Conservation (phyloP, 2,797 vertebrate genomes). For the Neosilurus hyrtlii region DNA sequence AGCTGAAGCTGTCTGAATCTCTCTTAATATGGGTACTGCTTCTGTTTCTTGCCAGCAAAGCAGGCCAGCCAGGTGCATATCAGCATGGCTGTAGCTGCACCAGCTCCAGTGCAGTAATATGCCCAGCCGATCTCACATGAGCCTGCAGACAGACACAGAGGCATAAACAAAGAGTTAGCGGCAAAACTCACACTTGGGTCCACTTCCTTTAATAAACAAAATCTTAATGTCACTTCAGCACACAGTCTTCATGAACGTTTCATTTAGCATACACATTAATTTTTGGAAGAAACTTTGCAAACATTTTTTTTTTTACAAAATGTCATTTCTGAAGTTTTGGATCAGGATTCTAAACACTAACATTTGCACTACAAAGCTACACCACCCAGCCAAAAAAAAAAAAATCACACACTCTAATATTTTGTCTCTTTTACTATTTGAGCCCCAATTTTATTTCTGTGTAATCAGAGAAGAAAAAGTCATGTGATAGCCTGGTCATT, state of each 20-base stretch:
- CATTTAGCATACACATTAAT: background rate
- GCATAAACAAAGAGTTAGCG: background rate
- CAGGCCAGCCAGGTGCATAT: conserved; percentile 95
- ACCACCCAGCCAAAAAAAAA: no score
- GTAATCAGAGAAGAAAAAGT: no score
- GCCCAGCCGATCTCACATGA: conserved; percentile 96
- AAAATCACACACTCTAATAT: no score
- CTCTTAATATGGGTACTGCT: conserved; percentile 91
- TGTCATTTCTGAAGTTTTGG: background rate
- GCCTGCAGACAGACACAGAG: conserved; percentile 60
- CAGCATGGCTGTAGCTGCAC: conserved; percentile 83
- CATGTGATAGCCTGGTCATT: no score
- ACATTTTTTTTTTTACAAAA: background rate
- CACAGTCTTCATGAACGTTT: background rate
- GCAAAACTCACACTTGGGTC: background rate
- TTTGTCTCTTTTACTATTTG: no score
- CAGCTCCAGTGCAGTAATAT: conserved; percentile 91
- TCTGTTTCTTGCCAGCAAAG: conserved; percentile 95
- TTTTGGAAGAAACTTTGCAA: background rate
- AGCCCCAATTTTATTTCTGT: no score
- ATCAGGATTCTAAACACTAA: background rate
- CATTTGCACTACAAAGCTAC: background rate
- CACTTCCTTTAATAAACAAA: background rate
- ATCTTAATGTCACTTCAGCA: background rate
- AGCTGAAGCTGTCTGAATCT: conserved; percentile 35